These are phyloP conservation scores for Sphenopsis melanotis DNA, from an alignment of 2,797 vertebrate genomes.

Conservation along the genomic window DNA sequence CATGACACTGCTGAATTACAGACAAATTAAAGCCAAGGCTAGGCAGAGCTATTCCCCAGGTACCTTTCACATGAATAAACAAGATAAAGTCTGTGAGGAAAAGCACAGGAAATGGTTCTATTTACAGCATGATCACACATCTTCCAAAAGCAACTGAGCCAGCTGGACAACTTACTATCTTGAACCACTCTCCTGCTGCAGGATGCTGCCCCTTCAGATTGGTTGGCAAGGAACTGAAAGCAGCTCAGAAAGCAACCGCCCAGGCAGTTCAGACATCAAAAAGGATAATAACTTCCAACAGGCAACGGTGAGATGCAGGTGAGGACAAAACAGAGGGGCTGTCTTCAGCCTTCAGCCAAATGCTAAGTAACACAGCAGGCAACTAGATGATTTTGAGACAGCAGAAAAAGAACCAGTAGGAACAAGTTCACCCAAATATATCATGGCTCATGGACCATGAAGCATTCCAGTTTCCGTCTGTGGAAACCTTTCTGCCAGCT, in stretches of 20 bases:
- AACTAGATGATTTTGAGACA: background rate
- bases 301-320: background rate
- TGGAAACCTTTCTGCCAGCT: background rate
- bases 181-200: conserved; percentile 57
- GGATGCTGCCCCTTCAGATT: conserved; percentile 56
- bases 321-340: background rate
- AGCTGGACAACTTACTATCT: conserved; percentile 61
- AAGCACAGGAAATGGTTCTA: conserved; percentile 52
- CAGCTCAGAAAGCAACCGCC: conserved; percentile 36
- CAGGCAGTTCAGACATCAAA: conserved; percentile 14
- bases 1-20: background rate
- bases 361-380: background rate
- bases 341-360: background rate
- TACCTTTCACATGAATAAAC: conserved; percentile 41
- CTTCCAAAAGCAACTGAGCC: conserved; percentile 61
- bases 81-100: conserved; percentile 46
- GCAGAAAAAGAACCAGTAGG: background rate
- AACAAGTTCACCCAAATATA: conserved; percentile 2
- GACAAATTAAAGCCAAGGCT: conserved; percentile 13
- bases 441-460: background rate
- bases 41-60: conserved; percentile 28
- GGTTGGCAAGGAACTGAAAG: conserved; percentile 41
- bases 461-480: background rate
- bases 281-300: background rate
- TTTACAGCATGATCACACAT: conserved; percentile 56